Conservation (phyloP, 2,113 vertebrate species). For the Orycteropus afer region DNA sequence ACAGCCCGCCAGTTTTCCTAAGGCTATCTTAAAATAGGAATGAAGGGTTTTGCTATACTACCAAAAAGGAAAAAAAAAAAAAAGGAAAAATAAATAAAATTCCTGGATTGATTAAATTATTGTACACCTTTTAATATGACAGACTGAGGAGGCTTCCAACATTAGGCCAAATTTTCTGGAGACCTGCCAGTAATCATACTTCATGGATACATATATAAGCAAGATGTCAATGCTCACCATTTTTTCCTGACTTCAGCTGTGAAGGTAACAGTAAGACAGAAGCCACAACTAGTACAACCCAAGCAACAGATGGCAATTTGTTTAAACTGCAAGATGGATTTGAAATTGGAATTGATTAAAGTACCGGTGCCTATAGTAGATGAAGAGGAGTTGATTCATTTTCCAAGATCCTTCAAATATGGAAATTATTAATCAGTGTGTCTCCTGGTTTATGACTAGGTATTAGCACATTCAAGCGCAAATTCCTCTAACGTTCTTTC, state of each 20-base stretch:
- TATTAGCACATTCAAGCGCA: conserved; percentile 33
- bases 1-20: not conserved
- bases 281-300: not conserved
- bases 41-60: conserved; percentile 1
- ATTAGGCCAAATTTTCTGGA: conserved; percentile 59
- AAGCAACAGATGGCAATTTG: conserved; percentile 64
- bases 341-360: conserved; percentile 71
- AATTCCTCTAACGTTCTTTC: conserved; percentile 57
- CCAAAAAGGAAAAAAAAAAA: not conserved
- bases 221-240: not conserved
- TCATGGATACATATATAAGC: conserved; percentile 30
- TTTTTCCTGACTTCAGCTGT: conserved; percentile 39
- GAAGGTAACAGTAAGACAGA: conserved; percentile 16
- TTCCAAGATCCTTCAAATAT: conserved; percentile 61
- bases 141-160: conserved; percentile 62
- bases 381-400: conserved; percentile 67
- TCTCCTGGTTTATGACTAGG: conserved; percentile 30
- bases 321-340: conserved; percentile 70
- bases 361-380: conserved; percentile 33
- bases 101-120: conserved; percentile 55
- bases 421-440: conserved; percentile 70
- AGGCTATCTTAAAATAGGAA: not conserved
- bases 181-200: conserved; percentile 36
- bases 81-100: conserved; percentile 50
- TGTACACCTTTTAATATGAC: conserved; percentile 45